Percentiles rank a stretch among this genome's conserved stretches.
These are phyloP conservation scores for Eustalomyia histrio DNA, from an alignment of 2,888 invertebrate genomes.

Conservation along the genomic window DNA sequence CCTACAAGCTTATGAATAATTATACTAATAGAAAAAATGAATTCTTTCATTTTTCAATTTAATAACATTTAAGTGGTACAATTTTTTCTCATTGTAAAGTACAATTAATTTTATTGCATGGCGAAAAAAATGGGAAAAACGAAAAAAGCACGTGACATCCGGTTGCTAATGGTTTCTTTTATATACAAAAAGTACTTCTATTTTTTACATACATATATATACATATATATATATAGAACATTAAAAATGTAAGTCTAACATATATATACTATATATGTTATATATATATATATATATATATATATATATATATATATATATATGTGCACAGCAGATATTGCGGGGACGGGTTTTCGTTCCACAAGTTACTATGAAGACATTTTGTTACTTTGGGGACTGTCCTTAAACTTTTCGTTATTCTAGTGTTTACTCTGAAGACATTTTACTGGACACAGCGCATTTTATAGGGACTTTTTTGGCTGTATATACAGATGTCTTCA, in stretches of 20 bases:
- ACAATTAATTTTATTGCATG: constrained; percentile 79
- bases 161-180: constrained; percentile 58
- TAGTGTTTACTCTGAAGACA: no score
- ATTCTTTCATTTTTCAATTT: constrained; percentile 70
- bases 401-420: no score
- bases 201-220: neutral
- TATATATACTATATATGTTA: no score
- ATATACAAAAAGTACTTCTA: constrained; percentile 18
- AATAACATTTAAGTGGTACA: constrained; percentile 75
- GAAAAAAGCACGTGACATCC: constrained; percentile 65
- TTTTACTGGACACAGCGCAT: no score
- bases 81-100: constrained; percentile 65
- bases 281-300: neutral
- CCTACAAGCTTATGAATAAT: constrained; percentile 72
- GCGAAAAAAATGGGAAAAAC: constrained; percentile 64
- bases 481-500: no score
- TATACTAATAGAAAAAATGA: constrained; percentile 68
- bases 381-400: no score
- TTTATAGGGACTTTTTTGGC: no score
- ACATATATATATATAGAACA: no score
- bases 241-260: no score
- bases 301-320: neutral
- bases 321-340: no score
- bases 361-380: no score
- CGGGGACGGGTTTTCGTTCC: no score